These are phyloP conservation scores for Micrasema minimum DNA, from an alignment of 1,140 invertebrate species.

Conservation along the genomic window DNA sequence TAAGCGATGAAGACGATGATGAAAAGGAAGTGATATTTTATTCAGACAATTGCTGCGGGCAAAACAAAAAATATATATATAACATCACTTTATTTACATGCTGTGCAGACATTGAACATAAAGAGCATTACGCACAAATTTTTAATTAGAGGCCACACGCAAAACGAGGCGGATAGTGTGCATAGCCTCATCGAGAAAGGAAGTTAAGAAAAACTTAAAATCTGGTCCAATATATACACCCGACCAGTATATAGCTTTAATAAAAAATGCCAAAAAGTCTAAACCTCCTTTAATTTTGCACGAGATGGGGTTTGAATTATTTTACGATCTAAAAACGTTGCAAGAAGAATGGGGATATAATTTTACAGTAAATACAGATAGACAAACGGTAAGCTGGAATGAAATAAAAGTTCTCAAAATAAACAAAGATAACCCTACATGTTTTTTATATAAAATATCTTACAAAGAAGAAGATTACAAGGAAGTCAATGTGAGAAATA, in stretches of 20 bases:
- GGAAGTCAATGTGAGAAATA: neutral
- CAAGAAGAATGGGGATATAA: constrained; percentile 51
- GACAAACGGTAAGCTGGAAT: constrained; percentile 50
- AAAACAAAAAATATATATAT: constrained; percentile 63
- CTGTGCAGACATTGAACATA: constrained; percentile 53
- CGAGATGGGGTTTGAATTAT: constrained; percentile 43
- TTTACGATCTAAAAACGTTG: constrained; percentile 49
- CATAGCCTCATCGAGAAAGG: constrained; percentile 59
- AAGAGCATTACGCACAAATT: constrained; percentile 60
- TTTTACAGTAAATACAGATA: constrained; percentile 51
- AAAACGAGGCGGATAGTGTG: constrained; percentile 59
- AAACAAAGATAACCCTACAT: constrained; percentile 33
- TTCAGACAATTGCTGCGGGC: constrained; percentile 61
- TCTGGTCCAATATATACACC: constrained; percentile 56
- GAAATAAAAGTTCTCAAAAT: constrained; percentile 53
- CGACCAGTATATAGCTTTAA: constrained; percentile 51
- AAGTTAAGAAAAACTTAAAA: constrained; percentile 54
- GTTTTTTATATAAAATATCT: constrained; percentile 33
- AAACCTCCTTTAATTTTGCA: constrained; percentile 19
- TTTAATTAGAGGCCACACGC: constrained; percentile 58
- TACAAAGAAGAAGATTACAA: neutral
- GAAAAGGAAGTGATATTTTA: constrained; percentile 57
- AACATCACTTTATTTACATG: constrained; percentile 56
- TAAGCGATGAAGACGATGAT: constrained; percentile 52
- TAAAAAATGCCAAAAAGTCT: constrained; percentile 45